Percentiles rank a stretch among this genome's conserved stretches.
Conservation (phyloP, 2,113 vertebrate genomes). For the Tupaia tana region DNA sequence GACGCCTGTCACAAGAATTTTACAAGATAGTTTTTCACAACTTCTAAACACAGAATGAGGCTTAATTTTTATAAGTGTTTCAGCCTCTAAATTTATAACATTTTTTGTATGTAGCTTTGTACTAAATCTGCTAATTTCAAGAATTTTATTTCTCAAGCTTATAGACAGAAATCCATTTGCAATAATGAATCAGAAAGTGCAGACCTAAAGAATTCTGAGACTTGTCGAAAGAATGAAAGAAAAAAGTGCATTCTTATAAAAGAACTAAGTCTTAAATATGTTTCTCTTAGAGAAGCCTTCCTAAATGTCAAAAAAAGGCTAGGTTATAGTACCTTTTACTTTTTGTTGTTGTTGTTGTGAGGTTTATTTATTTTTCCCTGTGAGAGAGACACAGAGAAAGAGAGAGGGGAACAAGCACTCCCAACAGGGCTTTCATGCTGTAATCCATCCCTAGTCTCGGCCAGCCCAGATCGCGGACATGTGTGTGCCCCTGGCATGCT, state of each 20-base stretch:
- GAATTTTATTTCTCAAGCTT: slow-evolving; percentile 18
- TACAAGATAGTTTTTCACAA: not conserved
- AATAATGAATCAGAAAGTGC: not conserved
- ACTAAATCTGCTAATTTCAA: slow-evolving; percentile 39
- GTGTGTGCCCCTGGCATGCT: too few species aligned
- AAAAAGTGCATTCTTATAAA: not conserved
- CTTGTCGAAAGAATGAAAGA: not conserved
- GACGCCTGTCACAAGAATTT: not conserved
- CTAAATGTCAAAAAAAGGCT: not conserved
- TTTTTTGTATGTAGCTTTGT: not conserved
- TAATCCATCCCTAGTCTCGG: too few species aligned
- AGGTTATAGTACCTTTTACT: not conserved
- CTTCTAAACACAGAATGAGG: slow-evolving; percentile 36
- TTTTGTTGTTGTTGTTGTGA: not conserved
- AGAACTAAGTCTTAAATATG: not conserved
- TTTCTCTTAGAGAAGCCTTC: not conserved
- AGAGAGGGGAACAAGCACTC: too few species aligned
- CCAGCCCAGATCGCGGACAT: too few species aligned
- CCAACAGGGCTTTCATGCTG: too few species aligned
- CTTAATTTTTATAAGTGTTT: slow-evolving; percentile 34
- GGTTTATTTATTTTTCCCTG: too few species aligned
- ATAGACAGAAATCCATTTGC: slow-evolving; percentile 16
- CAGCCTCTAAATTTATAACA: not conserved
- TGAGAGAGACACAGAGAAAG: too few species aligned
- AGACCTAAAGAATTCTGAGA: not conserved